Base-by-base conservation (phyloP, 2,888 invertebrate species). In the Agonopterix arenella region DNA sequence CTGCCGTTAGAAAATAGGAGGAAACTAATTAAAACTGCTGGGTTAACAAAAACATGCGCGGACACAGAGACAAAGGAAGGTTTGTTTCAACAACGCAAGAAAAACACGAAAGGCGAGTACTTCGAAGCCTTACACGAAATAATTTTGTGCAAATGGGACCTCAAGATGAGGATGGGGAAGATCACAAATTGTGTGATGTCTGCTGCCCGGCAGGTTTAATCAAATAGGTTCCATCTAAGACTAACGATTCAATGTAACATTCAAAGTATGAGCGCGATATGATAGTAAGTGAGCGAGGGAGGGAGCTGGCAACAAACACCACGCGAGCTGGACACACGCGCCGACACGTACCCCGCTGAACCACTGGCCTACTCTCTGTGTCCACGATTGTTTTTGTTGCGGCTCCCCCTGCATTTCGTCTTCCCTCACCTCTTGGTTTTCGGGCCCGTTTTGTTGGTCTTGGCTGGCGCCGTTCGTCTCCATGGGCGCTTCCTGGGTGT, bases 301-400 rank as follows among this genome's bases (percentile, higher is more conserved):
- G 60, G 58, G 59, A 52, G 55, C 52, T 53, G 73, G 78, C 85
- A 86, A 82, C 83, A 88, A 76, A 81, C 82, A 83, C 63, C 78
- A 76, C 77, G 43, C 43, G 13, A 55, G 69, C 59, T 73, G 69
- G 70, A 70, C 76, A 80, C 76, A 75, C 79, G 75, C 86, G 90
- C 89, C 78, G 78, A 77, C 78, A 92, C 92, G 89, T 92, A 92
- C 92, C 92, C 92, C 92, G 89, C 89, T 90, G 90, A 92, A 91
- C 92, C 92, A 92, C 89, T 91, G 90, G 84, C 91, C 92, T 91
- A 92, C 91, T 90, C 90, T 91, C 90, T 92, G 92, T 90, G 91
- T 90, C 92, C 93, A 91, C 92, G 93, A 89, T 78, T 90, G 91
- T 90, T 80, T 81, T 77, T 84, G 80, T 73, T 82, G 77, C 68